phyloP scores from a whole-genome alignment of 2,888 invertebrate species.

The Eutolmus rufibarbis region DNA sequence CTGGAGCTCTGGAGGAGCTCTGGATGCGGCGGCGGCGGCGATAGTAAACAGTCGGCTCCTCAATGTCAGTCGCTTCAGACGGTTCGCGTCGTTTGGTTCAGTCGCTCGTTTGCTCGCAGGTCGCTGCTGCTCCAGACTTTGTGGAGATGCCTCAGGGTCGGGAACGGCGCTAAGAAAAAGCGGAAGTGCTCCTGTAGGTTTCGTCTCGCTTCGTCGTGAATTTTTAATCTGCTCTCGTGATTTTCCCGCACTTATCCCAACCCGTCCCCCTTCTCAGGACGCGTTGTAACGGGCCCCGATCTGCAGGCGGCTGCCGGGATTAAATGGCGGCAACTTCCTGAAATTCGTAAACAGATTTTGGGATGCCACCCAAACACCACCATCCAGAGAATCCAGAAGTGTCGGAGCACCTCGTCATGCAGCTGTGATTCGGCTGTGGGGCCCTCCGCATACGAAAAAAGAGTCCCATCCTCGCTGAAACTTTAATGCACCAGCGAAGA shows the following conservation, averaged over 20 bases:
- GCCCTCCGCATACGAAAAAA: neutral
- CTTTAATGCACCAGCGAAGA: constrained; percentile 9
- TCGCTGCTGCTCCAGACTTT: neutral
- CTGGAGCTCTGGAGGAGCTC: neutral
- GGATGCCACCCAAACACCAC: neutral
- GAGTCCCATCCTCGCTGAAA: neutral
- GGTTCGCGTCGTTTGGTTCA: constrained; percentile 23
- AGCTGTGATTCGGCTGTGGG: neutral
- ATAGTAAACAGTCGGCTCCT: constrained; percentile 35
- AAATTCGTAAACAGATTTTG: constrained; percentile 26
- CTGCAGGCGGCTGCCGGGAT: neutral
- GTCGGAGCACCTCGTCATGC: neutral
- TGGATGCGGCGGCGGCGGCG: neutral
- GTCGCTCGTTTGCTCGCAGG: neutral
- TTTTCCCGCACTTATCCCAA: constrained; percentile 7
- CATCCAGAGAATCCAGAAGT: neutral
- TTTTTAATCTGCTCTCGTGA: constrained; percentile 20
- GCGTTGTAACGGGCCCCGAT: neutral
- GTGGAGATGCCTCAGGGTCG: neutral
- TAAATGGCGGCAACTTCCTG: constrained; percentile 15
- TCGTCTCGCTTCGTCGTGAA: neutral
- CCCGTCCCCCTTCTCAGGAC: neutral
- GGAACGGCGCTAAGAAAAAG: neutral
- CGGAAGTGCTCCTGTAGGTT: neutral
- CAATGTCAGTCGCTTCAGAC: constrained; percentile 24